These are phyloP conservation scores for Heliconius eleuchia DNA, from an alignment of 1,140 invertebrate genomes.

Conservation along the genomic window DNA sequence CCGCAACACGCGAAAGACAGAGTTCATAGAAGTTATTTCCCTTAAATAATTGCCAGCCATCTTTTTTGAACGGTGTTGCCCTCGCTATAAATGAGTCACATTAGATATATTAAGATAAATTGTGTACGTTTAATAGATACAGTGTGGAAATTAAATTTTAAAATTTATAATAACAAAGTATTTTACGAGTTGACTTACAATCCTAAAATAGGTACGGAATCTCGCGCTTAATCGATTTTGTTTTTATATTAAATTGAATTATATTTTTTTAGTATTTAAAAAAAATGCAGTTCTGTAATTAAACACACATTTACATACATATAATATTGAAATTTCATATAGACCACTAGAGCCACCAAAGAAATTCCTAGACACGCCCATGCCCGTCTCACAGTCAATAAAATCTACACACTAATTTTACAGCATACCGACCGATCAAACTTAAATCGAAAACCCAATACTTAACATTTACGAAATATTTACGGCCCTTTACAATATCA, in stretches of 20 bases:
- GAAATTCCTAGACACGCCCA: too few species aligned
- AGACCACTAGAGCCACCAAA: too few species aligned
- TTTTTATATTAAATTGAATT: too few species aligned
- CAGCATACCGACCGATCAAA: not conserved
- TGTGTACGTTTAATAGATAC: not conserved
- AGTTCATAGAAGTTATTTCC: constrained; percentile 22
- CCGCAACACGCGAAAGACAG: constrained; percentile 9
- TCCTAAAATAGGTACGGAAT: too few species aligned
- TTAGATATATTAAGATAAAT: constrained; percentile 1
- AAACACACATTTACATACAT: too few species aligned
- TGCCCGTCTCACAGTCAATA: too few species aligned
- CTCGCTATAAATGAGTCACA: constrained; percentile 9
- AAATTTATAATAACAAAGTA: too few species aligned
- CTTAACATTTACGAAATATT: constrained; percentile 6
- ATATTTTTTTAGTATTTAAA: too few species aligned
- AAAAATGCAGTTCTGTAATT: too few species aligned
- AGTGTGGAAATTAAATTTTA: not conserved
- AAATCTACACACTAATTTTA: not conserved
- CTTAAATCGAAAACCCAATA: not conserved
- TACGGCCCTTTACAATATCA: not conserved
- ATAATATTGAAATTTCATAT: too few species aligned
- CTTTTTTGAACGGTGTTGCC: constrained; percentile 14
- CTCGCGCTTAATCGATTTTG: too few species aligned
- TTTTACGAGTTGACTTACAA: too few species aligned
- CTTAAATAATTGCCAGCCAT: constrained; percentile 22